Evolutionary conservation across 2,888 invertebrate genomes (phyloP).

Genomic region (Lymantria dispar): DNA sequence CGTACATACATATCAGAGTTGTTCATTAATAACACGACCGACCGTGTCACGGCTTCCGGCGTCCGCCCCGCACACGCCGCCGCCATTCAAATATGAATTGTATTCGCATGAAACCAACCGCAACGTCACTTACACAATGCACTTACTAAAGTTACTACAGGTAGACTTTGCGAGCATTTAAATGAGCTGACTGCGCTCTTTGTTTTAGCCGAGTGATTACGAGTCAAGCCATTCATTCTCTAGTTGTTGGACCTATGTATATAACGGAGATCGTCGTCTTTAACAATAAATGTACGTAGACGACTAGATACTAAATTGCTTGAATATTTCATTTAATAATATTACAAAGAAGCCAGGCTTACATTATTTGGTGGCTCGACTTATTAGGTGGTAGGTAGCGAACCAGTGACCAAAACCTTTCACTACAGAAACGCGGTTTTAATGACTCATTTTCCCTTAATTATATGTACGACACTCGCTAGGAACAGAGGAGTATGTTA

Average conservation of each 20-base stretch:
- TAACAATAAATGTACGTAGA: too few species aligned
- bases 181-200: slow-evolving; percentile 35
- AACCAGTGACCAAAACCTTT: too few species aligned
- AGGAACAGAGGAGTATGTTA: too few species aligned
- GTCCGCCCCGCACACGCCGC: slow-evolving; percentile 39
- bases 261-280: not conserved
- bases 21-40: slow-evolving; percentile 73
- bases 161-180: slow-evolving; percentile 40
- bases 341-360: too few species aligned
- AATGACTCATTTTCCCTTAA: not conserved
- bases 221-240: not conserved
- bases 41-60: slow-evolving; percentile 73
- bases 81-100: slow-evolving; percentile 68
- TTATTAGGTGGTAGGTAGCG: too few species aligned
- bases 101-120: slow-evolving; percentile 57
- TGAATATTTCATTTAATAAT: too few species aligned
- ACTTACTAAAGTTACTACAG: slow-evolving; percentile 29
- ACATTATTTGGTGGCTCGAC: too few species aligned
- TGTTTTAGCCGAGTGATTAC: slow-evolving; percentile 27
- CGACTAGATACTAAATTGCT: too few species aligned
- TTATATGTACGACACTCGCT: too few species aligned
- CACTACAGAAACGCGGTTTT: too few species aligned
- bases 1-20: slow-evolving; percentile 51
- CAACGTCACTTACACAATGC: slow-evolving; percentile 45
- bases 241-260: too few species aligned